Percentiles rank a stretch among this genome's conserved stretches.
phyloP scores from a whole-genome alignment of 2,888 invertebrate genomes.

The Chalcosyrphus nemorum region DNA sequence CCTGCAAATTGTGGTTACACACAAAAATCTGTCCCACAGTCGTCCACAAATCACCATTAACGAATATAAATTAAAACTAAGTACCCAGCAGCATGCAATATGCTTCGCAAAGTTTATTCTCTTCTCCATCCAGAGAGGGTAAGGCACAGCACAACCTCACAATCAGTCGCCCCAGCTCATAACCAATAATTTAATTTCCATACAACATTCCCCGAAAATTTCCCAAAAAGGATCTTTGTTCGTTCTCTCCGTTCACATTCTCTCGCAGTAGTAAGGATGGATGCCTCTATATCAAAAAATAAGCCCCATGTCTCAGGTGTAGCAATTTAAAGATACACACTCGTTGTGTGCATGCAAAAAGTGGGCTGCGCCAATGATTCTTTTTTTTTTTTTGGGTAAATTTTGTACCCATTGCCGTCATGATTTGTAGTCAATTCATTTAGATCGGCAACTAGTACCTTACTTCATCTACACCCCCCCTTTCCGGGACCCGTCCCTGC shows the following conservation, averaged over 20 bases:
- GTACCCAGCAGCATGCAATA: conserved; percentile 59
- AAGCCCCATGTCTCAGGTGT: conserved; percentile 73
- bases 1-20: conserved; percentile 56
- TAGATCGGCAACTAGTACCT: conserved; percentile 72
- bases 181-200: conserved; percentile 74
- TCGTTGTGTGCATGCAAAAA: conserved; percentile 44
- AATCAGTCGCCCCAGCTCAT: conserved; percentile 61
- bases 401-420: conserved; percentile 69
- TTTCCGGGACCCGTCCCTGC: too few relatives aligned
- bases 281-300: conserved; percentile 73
- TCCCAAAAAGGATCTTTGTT: conserved; percentile 42
- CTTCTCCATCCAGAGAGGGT: conserved; percentile 50
- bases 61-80: conserved; percentile 69
- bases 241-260: conserved; percentile 16
- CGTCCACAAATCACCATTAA: conserved; percentile 68
- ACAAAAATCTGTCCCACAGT: conserved; percentile 56
- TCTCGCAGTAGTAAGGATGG: conserved; percentile 40
- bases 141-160: conserved; percentile 57
- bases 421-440: conserved; percentile 74
- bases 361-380: conserved; percentile 57
- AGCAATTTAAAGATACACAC: conserved; percentile 67
- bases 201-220: conserved; percentile 39
- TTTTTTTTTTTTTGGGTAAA: conserved; percentile 59
- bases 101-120: conserved; percentile 62
- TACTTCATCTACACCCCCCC: background rate